These are phyloP conservation scores for Schizopygopsis malacanthus DNA, from an alignment of 2,797 vertebrate species.

Conservation along the genomic window DNA sequence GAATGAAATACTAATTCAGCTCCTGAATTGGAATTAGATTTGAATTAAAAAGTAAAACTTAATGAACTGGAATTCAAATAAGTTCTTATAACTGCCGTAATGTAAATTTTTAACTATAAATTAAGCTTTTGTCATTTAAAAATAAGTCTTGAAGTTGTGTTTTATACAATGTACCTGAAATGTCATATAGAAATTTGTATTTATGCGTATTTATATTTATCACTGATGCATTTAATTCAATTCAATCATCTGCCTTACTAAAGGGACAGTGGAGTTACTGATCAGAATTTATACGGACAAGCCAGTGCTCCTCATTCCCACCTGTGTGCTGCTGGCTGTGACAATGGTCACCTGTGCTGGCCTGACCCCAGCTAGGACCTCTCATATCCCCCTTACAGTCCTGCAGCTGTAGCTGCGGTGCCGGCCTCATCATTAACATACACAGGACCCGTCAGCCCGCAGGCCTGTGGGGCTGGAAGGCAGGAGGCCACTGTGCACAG, in stretches of 20 bases:
- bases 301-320: constrained; percentile 33
- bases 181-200: background rate
- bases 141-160: background rate
- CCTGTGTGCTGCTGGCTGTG: constrained; percentile 20
- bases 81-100: background rate
- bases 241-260: background rate
- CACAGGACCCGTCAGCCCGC: constrained; percentile 57
- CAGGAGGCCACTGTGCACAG: constrained; percentile 53
- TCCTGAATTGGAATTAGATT: background rate
- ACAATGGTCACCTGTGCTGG: constrained; percentile 47
- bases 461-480: constrained; percentile 43
- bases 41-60: no score
- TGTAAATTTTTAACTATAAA: background rate
- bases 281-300: constrained; percentile 30
- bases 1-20: background rate
- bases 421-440: constrained; percentile 65
- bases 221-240: background rate
- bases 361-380: constrained; percentile 55
- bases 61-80: background rate
- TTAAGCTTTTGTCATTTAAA: background rate
- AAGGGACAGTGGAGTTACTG: constrained; percentile 23
- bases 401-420: constrained; percentile 60
- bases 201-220: background rate
- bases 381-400: constrained; percentile 48
- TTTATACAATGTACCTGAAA: background rate